Evolutionary conservation across 2,888 invertebrate species (phyloP).

Genomic region (Adelognathus sp.): DNA sequence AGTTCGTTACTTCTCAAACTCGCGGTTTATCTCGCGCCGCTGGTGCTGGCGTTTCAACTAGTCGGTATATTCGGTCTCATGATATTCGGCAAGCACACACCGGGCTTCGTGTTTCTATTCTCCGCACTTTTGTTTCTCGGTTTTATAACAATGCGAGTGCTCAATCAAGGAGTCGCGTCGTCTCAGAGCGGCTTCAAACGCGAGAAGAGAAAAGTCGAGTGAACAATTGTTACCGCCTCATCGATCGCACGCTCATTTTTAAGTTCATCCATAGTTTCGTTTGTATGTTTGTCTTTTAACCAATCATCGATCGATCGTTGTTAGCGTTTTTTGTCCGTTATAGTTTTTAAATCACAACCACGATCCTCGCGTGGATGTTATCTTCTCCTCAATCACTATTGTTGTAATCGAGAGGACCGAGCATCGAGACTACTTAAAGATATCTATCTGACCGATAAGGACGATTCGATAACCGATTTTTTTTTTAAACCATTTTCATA

Average conservation of each 20-base stretch:
- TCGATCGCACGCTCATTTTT: constrained; percentile 4
- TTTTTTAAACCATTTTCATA: not conserved
- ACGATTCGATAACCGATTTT: not conserved
- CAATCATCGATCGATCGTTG: not conserved
- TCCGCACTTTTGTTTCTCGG: constrained; percentile 74
- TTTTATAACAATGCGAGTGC: constrained; percentile 73
- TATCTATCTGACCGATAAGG: not conserved
- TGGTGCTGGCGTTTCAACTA: constrained; percentile 72
- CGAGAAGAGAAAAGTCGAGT: constrained; percentile 70
- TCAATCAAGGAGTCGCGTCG: constrained; percentile 68
- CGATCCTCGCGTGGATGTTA: not conserved
- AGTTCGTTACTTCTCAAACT: constrained; percentile 67
- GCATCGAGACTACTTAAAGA: not conserved
- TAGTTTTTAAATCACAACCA: not conserved
- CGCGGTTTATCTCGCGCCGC: constrained; percentile 73
- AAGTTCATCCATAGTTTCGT: not conserved
- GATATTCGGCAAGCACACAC: constrained; percentile 73
- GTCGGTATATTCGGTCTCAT: constrained; percentile 70
- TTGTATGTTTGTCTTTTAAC: not conserved
- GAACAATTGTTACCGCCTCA: constrained; percentile 31
- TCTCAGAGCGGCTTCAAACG: constrained; percentile 61
- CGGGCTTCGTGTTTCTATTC: constrained; percentile 77
- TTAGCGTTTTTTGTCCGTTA: not conserved
- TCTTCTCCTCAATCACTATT: not conserved
- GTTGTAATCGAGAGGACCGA: not conserved